phyloP scores from a whole-genome alignment of 1,140 invertebrate genomes.

The Diorhabda carinulata region DNA sequence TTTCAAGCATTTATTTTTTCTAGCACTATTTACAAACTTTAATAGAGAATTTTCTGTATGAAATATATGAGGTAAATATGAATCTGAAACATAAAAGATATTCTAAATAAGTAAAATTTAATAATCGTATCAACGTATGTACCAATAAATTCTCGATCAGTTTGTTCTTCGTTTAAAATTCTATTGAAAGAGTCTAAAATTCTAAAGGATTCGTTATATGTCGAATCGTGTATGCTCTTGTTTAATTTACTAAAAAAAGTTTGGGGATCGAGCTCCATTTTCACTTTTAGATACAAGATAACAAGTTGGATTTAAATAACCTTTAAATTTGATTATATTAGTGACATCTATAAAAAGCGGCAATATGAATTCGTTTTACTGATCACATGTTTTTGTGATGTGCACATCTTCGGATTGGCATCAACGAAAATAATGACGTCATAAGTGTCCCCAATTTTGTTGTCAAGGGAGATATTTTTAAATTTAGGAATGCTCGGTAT shows the following conservation, averaged over 20 bases:
- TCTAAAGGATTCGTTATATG: conserved; percentile 23
- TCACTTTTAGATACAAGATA: not conserved
- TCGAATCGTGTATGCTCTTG: conserved; percentile 18
- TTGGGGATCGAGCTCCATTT: conserved; percentile 32
- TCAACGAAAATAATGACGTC: too few relatives aligned
- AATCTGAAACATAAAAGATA: conserved; percentile 29
- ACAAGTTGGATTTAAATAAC: too few relatives aligned
- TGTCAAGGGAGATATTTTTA: too few relatives aligned
- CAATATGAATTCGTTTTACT: too few relatives aligned
- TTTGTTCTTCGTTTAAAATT: conserved; percentile 32
- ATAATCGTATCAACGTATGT: conserved; percentile 6
- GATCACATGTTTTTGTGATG: too few relatives aligned
- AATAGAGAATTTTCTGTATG: conserved; percentile 29
- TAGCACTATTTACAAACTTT: conserved; percentile 27
- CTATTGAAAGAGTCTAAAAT: conserved; percentile 29
- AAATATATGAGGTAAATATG: conserved; percentile 34
- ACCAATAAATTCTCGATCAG: conserved; percentile 29
- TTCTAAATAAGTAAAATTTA: conserved; percentile 4
- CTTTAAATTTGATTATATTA: too few relatives aligned
- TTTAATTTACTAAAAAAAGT: conserved; percentile 25
- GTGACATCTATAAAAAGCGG: too few relatives aligned
- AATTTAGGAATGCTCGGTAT: too few relatives aligned
- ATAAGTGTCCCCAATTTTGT: too few relatives aligned
- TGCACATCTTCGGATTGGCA: too few relatives aligned
- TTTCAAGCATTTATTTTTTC: conserved; percentile 29